These are phyloP conservation scores for Harpegnathos saltator DNA, from an alignment of 1,140 invertebrate genomes.

Conservation along the genomic window DNA sequence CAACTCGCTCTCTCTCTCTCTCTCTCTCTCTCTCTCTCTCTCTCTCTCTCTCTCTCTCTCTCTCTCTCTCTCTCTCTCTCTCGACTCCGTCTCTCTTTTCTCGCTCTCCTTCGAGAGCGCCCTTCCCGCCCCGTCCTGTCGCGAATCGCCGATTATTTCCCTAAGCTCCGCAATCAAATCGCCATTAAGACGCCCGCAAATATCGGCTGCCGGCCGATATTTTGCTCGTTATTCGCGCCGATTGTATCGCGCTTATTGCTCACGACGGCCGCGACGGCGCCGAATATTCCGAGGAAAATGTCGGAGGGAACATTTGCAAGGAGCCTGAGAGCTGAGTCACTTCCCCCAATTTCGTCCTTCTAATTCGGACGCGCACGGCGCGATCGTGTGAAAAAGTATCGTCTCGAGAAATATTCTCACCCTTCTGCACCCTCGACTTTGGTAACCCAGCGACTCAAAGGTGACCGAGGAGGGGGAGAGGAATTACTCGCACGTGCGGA, in stretches of 20 bases:
- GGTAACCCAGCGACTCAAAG: slow-evolving; percentile 42
- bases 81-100: slow-evolving; percentile 2
- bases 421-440: slow-evolving; percentile 18
- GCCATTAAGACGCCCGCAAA: background rate
- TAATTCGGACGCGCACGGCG: background rate
- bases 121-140: slow-evolving; percentile 17
- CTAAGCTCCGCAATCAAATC: background rate
- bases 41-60: background rate
- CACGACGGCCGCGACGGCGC: no score
- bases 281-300: no score
- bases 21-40: background rate
- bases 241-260: background rate
- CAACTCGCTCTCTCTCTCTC: slow-evolving; percentile 1
- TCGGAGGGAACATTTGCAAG: background rate
- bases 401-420: no score
- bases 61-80: background rate
- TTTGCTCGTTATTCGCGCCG: background rate
- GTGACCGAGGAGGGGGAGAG: no score
- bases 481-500: slow-evolving; percentile 7
- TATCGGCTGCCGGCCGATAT: background rate
- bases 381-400: background rate
- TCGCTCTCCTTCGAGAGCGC: background rate
- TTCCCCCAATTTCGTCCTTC: background rate
- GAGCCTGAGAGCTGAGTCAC: background rate
- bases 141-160: slow-evolving; percentile 25